These are phyloP conservation scores for Xestia ashworthii DNA, from an alignment of 2,888 invertebrate genomes.

Conservation along the genomic window DNA sequence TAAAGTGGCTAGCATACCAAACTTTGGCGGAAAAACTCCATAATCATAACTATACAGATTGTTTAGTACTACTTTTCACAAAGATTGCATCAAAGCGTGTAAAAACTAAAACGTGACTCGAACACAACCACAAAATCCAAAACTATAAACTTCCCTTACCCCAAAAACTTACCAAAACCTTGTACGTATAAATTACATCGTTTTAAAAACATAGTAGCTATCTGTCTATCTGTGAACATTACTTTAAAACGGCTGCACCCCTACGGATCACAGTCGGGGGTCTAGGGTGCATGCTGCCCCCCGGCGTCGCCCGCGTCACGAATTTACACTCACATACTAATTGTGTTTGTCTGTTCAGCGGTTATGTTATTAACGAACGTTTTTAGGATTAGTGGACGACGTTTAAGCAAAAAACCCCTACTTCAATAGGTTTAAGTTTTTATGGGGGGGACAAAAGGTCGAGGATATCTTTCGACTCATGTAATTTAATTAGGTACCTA, in stretches of 20 bases:
- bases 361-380: constrained; percentile 79
- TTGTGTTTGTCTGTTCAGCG: constrained; percentile 85
- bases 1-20: no score
- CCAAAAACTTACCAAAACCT: constrained; percentile 10
- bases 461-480: neutral
- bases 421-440: neutral
- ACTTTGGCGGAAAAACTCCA: no score
- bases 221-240: constrained; percentile 45
- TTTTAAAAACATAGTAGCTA: constrained; percentile 33
- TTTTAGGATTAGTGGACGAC: constrained; percentile 62
- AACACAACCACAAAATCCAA: neutral
- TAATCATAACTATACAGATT: no score
- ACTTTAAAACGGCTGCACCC: constrained; percentile 66
- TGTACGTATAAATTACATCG: constrained; percentile 21
- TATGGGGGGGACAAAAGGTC: neutral
- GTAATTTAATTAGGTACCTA: neutral
- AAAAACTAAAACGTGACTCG: neutral
- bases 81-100: neutral
- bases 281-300: constrained; percentile 82
- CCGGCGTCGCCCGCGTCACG: constrained; percentile 74
- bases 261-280: constrained; percentile 67
- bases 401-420: neutral
- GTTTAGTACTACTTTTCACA: neutral
- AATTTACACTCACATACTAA: constrained; percentile 86
- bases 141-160: neutral